These are phyloP conservation scores for Crenuchus spilurus DNA, from an alignment of 2,797 vertebrate genomes.

Conservation along the genomic window DNA sequence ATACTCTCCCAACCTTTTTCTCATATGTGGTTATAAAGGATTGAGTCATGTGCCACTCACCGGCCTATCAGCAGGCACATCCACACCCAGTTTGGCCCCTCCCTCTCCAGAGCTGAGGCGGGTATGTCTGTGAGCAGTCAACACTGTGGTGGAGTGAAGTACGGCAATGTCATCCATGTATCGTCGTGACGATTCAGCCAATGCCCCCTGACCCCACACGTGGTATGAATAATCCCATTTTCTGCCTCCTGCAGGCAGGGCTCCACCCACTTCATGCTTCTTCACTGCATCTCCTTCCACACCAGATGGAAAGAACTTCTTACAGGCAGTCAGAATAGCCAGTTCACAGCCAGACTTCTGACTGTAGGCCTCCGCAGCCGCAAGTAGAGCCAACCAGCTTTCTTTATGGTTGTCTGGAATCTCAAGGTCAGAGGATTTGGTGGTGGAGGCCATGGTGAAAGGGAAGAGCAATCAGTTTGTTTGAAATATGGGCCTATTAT, in stretches of 20 bases:
- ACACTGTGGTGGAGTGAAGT: constrained; percentile 83
- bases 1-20: too few species aligned
- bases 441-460: constrained; percentile 76
- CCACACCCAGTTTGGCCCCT: constrained; percentile 62
- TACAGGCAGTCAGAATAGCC: constrained; percentile 85
- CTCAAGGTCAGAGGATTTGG: constrained; percentile 70
- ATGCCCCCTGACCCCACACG: constrained; percentile 84
- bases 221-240: constrained; percentile 80
- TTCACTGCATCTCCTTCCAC: constrained; percentile 61
- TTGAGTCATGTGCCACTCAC: constrained; percentile 61
- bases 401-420: constrained; percentile 89
- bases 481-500: constrained; percentile 34
- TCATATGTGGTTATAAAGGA: too few species aligned
- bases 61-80: constrained; percentile 68
- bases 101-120: constrained; percentile 61
- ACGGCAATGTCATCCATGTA: constrained; percentile 90
- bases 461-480: constrained; percentile 31
- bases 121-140: constrained; percentile 76
- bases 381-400: constrained; percentile 86
- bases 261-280: constrained; percentile 65
- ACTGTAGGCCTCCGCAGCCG: constrained; percentile 84
- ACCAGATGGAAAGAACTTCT: constrained; percentile 69
- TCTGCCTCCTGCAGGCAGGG: constrained; percentile 51
- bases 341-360: constrained; percentile 88
- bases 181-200: constrained; percentile 83